Evolutionary conservation across 2,797 vertebrate genomes (phyloP), one percentile per base, ranked within the genome.

Genomic region (Notoglanidium macrostoma): DNA sequence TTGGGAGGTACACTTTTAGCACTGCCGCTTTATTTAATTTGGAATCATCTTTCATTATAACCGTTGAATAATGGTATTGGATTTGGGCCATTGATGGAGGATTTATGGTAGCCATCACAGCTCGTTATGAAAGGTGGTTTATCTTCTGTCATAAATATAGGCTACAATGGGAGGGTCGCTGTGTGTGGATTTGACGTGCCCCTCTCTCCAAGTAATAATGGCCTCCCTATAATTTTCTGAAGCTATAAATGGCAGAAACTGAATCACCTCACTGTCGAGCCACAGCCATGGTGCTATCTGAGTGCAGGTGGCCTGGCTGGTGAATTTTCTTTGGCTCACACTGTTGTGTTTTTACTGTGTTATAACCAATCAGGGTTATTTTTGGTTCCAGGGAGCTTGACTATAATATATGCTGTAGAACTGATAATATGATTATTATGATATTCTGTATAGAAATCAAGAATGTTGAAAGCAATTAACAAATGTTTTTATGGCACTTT

Each of bases 211-310:
- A 85, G 87, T 88, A 89, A 88, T 88, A 88, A 80, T 88, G 65
- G n/a, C 73, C 89, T 90, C 87, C 83, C 83, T 91, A 77, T 89
- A 88, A 91, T 90, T 91, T 90, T 90, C 84, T 35, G 3, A 84
- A 88, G 88, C 86, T 90, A 86, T 89, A 90, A 88, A 89, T 85
- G 86, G 85, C 85, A 88, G 61, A 68, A 74, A 80, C 73, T 87
- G 68, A 87, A 88, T 89, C 90, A 86, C 59, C 63, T 87, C 35
- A 51, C 76, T 83, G 83, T 89, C 44, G 17, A 32, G 35, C 23
- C 67, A 57, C 65, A 70, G 82, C 11, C 46, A 83, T 51, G n/a
- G n/a, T 83, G 61, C 61, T 21, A 46, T 57, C 14, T 59, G 40
- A 40, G 29, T 78, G 76, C 84, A 84, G 51, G 51, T 82, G 86